Base-by-base conservation (phyloP, 2,888 invertebrate genomes). In the Thera britannica region DNA sequence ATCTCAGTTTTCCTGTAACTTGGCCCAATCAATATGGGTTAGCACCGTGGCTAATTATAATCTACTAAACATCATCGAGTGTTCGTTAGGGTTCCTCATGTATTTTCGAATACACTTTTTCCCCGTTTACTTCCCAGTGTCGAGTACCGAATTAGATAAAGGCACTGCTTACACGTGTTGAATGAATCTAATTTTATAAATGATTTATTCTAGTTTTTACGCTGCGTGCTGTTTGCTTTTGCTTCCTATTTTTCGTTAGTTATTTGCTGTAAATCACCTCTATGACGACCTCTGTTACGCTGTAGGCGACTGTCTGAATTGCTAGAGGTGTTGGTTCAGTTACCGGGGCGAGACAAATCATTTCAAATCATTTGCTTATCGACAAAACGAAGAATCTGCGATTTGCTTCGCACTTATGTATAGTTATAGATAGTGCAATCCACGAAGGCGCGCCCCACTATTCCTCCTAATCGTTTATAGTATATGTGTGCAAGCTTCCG, bases 41-140 rank as follows among this genome's bases (percentile, higher is more conserved):
- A 84, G 87, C 84, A 86, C 86, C 88, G 83, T 82, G 81, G 90
- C 93, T 93, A 93, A 92, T 93, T 93, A 93, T 93, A 93, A 91
- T 92, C 92, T 87, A 88, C 92, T 91, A 90, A 92, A 91, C 90
- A 90, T 91, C 90, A 92, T 90, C 89, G 90, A 88, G 88, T 87
- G 87, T 83, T 88, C 81, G 88, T 87, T 92, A 89, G 92, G 93
- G 91, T 90, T 80, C 83, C 85, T 86, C 80, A 83, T 84, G 82
- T 90, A 90, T 90, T 90, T 91, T 87, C 88, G 88, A 89, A 90
- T 84, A 83, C 74, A 75, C 74, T 83, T 87, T 87, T 87, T 87
- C 79, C 79, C 79, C 76, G 72, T 76, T 79, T 78, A 81, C 83
- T 84, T 87, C 82, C 82, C 79, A 76, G 77, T 76, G 72, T 70